Percentiles rank a stretch among this genome's conserved stretches.
Evolutionary conservation across 37 sponge, comb jelly and placozoan genomes (phyloP).

Genomic region (Dysidea cf. avara): DNA sequence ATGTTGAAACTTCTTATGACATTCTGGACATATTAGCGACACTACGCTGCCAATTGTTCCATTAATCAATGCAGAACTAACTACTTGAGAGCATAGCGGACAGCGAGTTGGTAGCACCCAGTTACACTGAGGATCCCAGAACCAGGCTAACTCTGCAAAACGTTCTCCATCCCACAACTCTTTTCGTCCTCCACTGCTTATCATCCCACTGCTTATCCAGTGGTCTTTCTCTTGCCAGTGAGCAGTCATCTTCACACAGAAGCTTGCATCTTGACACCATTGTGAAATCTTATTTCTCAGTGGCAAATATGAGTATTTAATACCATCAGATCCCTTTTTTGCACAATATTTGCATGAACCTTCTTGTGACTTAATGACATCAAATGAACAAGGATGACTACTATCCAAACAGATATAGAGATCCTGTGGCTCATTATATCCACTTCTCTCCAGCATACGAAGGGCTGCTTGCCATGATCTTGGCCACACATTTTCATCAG

Average conservation of each 20-base stretch:
- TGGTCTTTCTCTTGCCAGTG: slow-evolving; percentile 28
- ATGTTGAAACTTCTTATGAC: background rate
- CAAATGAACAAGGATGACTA: background rate
- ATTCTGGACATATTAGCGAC: background rate
- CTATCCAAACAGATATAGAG: background rate
- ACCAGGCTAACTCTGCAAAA: slow-evolving; percentile 16
- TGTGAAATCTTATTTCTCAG: background rate
- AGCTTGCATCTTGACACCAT: background rate
- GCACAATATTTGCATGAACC: background rate
- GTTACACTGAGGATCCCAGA: background rate
- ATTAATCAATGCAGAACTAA: background rate
- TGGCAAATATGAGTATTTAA: background rate
- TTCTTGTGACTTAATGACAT: background rate
- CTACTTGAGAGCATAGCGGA: too few relatives aligned
- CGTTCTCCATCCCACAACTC: slow-evolving; percentile 24
- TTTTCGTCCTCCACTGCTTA: too few relatives aligned
- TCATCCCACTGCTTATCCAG: too few relatives aligned
- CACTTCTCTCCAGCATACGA: background rate
- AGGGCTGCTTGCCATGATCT: background rate
- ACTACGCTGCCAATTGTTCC: background rate
- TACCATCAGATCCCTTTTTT: background rate
- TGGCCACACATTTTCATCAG: slow-evolving; percentile 1
- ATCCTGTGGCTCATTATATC: background rate
- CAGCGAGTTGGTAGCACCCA: too few relatives aligned
- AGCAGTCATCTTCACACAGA: slow-evolving; percentile 22